Conservation (phyloP, 2,797 vertebrate species). For the Sciurus vulgaris region DNA sequence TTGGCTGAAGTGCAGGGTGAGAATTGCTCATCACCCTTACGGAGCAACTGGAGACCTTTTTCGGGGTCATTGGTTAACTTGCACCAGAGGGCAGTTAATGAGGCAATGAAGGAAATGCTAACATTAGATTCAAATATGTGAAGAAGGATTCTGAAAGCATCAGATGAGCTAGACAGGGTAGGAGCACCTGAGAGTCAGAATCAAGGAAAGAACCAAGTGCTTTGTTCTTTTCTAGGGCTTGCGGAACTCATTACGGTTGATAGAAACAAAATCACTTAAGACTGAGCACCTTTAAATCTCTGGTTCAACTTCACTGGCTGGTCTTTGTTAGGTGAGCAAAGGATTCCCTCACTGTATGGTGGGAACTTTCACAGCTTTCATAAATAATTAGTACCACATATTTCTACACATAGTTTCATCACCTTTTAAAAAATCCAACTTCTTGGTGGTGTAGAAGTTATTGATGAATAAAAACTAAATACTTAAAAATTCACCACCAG, state of each 20-base stretch:
- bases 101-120: conserved; percentile 48
- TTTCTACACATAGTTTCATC: not conserved
- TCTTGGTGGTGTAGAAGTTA: conserved; percentile 1
- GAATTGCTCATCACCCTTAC: conserved; percentile 72
- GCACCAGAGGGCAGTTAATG: conserved; percentile 26
- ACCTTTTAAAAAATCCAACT: not conserved
- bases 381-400: not conserved
- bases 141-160: not conserved
- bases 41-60: conserved; percentile 67
- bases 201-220: not conserved
- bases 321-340: not conserved
- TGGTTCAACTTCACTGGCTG: conserved; percentile 34
- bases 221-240: conserved; percentile 36
- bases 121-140: conserved; percentile 44
- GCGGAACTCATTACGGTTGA: conserved; percentile 27
- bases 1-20: conserved; percentile 77
- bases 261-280: conserved; percentile 50
- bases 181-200: not conserved
- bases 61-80: conserved; percentile 53
- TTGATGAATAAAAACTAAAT: conserved; percentile 12
- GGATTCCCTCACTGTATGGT: not conserved
- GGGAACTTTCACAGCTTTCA: conserved; percentile 23
- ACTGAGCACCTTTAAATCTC: not conserved
- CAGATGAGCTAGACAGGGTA: not conserved
- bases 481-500: not conserved